A percentile compares a stretch with the other conserved stretches of the same genome.
Evolutionary conservation across 2,113 vertebrate genomes (phyloP).

Genomic region (Physeter macrocephalus): DNA sequence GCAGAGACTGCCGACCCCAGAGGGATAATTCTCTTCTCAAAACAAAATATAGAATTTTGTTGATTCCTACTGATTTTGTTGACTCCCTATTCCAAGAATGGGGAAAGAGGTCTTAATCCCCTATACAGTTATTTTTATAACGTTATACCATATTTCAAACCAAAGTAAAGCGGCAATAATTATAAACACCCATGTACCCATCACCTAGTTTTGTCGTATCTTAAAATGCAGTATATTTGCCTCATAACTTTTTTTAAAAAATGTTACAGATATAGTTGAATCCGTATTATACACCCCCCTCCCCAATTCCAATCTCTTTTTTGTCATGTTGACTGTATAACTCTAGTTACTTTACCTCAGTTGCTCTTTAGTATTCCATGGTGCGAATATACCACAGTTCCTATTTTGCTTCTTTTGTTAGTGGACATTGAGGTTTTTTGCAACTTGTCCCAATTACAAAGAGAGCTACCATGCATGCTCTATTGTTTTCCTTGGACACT

Average conservation of each 20-base stretch:
- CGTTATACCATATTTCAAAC: background rate
- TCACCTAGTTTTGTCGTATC: background rate
- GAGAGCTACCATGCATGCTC: accelerated
- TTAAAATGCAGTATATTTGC: background rate
- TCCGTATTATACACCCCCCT: background rate
- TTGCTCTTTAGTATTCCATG: background rate
- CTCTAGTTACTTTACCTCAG: background rate
- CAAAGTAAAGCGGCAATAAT: background rate
- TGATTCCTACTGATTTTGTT: background rate
- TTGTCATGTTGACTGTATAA: background rate
- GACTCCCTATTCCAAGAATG: background rate
- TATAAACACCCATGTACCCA: background rate
- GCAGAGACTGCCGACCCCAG: background rate
- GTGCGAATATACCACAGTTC: background rate
- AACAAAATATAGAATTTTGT: background rate
- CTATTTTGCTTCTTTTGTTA: background rate
- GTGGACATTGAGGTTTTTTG: background rate
- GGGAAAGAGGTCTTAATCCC: background rate
- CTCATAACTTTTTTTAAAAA: background rate
- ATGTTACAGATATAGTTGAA: background rate
- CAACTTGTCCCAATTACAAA: background rate
- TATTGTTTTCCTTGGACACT: background rate
- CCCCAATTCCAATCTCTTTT: background rate
- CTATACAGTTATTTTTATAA: background rate
- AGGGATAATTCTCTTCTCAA: background rate